Evolutionary conservation across 2,797 vertebrate genomes (phyloP).

Genomic region (Pogonophryne albipinna): DNA sequence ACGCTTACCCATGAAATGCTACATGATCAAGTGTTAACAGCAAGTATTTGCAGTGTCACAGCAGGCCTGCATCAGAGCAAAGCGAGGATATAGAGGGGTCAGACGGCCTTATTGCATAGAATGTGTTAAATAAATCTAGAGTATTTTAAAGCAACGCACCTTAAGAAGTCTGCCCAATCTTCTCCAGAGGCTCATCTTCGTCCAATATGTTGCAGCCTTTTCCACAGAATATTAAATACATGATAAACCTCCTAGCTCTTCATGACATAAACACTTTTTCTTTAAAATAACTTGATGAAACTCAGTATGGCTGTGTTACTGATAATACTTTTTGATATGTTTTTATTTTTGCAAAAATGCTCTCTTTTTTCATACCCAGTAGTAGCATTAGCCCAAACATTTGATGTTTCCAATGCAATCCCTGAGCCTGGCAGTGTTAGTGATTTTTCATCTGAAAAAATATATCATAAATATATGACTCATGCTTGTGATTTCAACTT

Average conservation of each 20-base stretch:
- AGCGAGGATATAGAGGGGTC: not conserved
- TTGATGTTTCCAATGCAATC: too few relatives aligned
- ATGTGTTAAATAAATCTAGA: slow-evolving; percentile 1
- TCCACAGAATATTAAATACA: not conserved
- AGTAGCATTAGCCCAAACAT: not conserved
- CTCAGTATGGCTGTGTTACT: not conserved
- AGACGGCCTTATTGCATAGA: not conserved
- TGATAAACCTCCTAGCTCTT: not conserved
- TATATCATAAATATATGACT: slow-evolving; percentile 13
- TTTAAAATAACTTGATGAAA: not conserved
- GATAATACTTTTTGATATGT: not conserved
- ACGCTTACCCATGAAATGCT: not conserved
- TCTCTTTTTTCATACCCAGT: not conserved
- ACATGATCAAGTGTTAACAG: not conserved
- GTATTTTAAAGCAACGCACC: not conserved
- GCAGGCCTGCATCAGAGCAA: not conserved
- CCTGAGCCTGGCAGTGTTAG: not conserved
- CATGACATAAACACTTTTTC: not conserved
- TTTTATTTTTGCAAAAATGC: slow-evolving; percentile 4
- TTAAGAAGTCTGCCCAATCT: not conserved
- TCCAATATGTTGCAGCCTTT: not conserved
- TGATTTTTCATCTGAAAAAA: not conserved
- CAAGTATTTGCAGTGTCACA: not conserved
- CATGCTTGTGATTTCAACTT: slow-evolving; percentile 10
- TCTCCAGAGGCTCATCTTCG: not conserved